Evolutionary conservation across 2,797 vertebrate species (phyloP), one percentile per base, ranked within the genome.

Genomic region (Gymnoscopelus microlampas): DNA sequence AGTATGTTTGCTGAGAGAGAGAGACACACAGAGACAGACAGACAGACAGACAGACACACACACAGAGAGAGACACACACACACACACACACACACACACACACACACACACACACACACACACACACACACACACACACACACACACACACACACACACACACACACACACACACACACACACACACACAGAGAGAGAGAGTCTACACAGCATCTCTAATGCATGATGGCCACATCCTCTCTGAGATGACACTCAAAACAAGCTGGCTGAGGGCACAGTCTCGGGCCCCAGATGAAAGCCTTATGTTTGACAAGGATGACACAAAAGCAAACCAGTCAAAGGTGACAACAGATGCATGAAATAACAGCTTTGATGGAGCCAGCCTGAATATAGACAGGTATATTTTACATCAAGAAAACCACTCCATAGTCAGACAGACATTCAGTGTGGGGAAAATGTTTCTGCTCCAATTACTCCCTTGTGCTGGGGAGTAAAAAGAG

Each of bases 391-490:
- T 47, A 74, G 70, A 71, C 51, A 14, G 71, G 39, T 14, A 50
- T 50, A 50, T 24, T 50, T 15, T 50, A 23, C 55, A 63, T 61
- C 60, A 78, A 63, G 76, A 81, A 82, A 74, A 78, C 80, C 76
- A 68, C 73, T 80, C 62, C 13, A 60, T 70, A 68, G 75, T 73
- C 68, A 80, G 68, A 71, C 74, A 73, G 68, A 68, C 47, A 1
- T 60, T 69, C 74, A 78, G 80, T 71, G 75, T 71, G 75, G 78
- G 81, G 14, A 74, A 83, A 86, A 87, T 86, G 78, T 88, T 91
- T 89, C 86, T 86, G 88, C 85, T 91, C 87, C 89, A 91, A 92
- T 91, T 91, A 93, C 80, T 89, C 70, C 82, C 87, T 87, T 85
- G 79, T 87, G 87, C 87, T 85, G 83, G 79, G 80, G 90, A 89